phyloP scores from a whole-genome alignment of 2,113 vertebrate genomes.

The Bubo scandiacus region DNA sequence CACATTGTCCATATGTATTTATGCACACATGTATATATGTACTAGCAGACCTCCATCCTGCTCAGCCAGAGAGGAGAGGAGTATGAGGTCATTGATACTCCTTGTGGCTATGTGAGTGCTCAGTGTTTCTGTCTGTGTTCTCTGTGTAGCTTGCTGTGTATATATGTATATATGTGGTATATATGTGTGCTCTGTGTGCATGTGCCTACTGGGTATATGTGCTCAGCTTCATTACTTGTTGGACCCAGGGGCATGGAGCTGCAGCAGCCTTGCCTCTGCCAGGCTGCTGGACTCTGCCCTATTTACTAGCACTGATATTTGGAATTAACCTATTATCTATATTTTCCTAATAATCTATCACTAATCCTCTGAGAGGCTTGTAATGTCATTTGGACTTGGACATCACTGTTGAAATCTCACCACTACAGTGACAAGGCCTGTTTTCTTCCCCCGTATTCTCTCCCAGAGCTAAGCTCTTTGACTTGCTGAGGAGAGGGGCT shows the following conservation, averaged over 20 bases:
- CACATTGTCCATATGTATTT: neutral
- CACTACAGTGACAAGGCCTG: neutral
- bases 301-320: neutral
- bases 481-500: neutral
- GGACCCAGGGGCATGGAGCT: neutral
- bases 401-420: neutral
- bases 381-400: neutral
- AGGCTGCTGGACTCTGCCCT: neutral
- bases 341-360: neutral
- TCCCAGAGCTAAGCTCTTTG: neutral
- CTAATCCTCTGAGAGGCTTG: neutral
- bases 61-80: neutral
- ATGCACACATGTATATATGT: neutral
- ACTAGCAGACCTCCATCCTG: neutral
- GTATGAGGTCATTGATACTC: neutral
- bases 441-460: neutral
- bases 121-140: neutral
- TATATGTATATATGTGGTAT: neutral
- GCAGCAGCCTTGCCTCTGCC: neutral
- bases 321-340: neutral
- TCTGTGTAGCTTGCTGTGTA: too few species aligned
- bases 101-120: neutral
- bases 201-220: too few species aligned
- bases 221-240: fast-evolving
- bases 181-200: fast-evolving